A percentile compares a stretch with the other conserved stretches of the same genome.
phyloP scores from a whole-genome alignment of 1,140 invertebrate species.

The Papilio helenus region DNA sequence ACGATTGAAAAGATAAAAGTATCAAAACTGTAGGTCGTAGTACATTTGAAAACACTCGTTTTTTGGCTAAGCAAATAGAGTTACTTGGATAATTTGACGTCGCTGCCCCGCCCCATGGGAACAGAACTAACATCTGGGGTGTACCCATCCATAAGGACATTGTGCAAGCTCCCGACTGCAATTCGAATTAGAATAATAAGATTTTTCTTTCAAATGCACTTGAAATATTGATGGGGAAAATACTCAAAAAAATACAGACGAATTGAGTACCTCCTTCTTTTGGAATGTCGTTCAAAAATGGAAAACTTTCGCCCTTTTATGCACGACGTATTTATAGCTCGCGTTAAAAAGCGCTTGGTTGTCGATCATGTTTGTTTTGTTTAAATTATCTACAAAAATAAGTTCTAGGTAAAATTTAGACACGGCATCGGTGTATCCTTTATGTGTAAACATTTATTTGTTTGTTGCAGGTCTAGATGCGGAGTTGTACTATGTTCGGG shows the following conservation, averaged over 20 bases:
- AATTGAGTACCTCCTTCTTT: too few relatives aligned
- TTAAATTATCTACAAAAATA: too few relatives aligned
- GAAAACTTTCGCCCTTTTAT: too few relatives aligned
- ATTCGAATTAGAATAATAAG: conserved; percentile 73
- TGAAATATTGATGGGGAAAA: conserved; percentile 64
- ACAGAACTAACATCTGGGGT: conserved; percentile 68
- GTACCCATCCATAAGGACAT: conserved; percentile 45
- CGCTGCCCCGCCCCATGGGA: conserved; percentile 60
- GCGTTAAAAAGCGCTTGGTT: too few relatives aligned
- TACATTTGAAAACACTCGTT: conserved; percentile 52
- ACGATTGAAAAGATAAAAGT: conserved; percentile 43
- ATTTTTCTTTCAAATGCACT: conserved; percentile 63
- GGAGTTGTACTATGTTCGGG: conserved; percentile 93
- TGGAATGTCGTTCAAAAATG: too few relatives aligned
- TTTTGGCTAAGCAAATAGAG: conserved; percentile 76
- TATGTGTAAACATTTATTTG: conserved; percentile 9
- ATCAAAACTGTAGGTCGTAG: conserved; percentile 52
- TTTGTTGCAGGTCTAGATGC: conserved; percentile 89
- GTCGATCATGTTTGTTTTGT: too few relatives aligned
- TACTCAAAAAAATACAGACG: too few relatives aligned
- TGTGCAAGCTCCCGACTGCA: conserved; percentile 43
- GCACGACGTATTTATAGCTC: too few relatives aligned
- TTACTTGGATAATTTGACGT: conserved; percentile 80
- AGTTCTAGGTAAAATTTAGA: not conserved
- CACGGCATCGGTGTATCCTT: not conserved